Evolutionary conservation across 2,113 vertebrate genomes (phyloP).

Genomic region (Triplophysa dalaica): DNA sequence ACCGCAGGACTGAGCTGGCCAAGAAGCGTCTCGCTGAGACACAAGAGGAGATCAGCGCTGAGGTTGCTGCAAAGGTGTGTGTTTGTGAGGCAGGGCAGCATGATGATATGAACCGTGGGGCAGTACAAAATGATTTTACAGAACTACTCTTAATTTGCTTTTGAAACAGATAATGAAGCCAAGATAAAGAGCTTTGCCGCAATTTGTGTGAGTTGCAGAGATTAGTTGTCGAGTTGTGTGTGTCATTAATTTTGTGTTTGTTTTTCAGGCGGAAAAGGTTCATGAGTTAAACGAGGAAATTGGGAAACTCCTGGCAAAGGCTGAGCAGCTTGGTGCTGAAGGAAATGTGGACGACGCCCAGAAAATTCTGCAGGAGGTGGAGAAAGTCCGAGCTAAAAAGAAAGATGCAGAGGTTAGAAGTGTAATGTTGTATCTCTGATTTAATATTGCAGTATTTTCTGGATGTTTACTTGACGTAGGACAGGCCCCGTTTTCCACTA

Average conservation of each 20-base stretch:
- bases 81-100: neutral
- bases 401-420: constrained; percentile 94
- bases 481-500: too few relatives aligned
- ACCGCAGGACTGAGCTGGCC: constrained; percentile 93
- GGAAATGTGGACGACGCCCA: constrained; percentile 98
- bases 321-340: constrained; percentile 95
- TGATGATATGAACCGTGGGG: neutral
- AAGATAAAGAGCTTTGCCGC: too few relatives aligned
- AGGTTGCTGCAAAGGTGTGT: constrained; percentile 93
- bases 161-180: too few relatives aligned
- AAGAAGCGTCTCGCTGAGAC: constrained; percentile 98
- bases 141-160: neutral
- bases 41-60: constrained; percentile 97
- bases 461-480: neutral
- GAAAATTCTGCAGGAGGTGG: constrained; percentile 95
- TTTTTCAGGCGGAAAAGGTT: constrained; percentile 91
- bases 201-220: too few relatives aligned
- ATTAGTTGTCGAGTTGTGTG: neutral
- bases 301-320: constrained; percentile 95
- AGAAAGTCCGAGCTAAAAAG: constrained; percentile 92
- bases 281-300: constrained; percentile 99
- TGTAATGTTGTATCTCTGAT: neutral
- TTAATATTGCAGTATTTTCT: neutral
- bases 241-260: constrained; percentile 7
- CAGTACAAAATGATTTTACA: neutral